Evolutionary conservation across 2,888 invertebrate species (phyloP), one percentile per base, ranked within the genome.

Genomic region (Melanargia galathea): DNA sequence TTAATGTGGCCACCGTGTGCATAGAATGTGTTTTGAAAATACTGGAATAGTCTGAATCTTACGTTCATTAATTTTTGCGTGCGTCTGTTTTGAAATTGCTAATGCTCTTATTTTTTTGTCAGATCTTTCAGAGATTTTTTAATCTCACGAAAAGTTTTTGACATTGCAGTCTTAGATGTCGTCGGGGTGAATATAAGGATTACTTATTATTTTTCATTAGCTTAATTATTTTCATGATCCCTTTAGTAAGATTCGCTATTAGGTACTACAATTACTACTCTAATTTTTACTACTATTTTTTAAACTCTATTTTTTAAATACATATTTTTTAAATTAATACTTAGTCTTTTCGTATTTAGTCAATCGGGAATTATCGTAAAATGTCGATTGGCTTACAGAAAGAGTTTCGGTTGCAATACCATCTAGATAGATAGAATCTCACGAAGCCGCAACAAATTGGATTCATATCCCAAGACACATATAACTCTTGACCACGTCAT

Each of bases 1-100:
- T 84, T 83, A 85, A 85, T 82, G 80, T 80, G 82, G 80, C 81
- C 81, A 81, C 77, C 73, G 77, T 77, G 80, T 77, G 77, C 78
- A 58, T 33, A 26, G 51, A 52, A 52, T 20, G 52, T 33, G 51
- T 5, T 24, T 33, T 11, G 35, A 35, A 5, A 35, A 20, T 35
- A 13, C 20, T 52, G 13, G 52, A 52, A 35, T 7, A 52, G 52
- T 11, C 52, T n/a, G n/a, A n/a, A 52, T 35, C 33, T 52, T 13
- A 11, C 22, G 11, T 46, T 22, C 18, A 18, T 43, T 43, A 2
- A 43, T 13, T 46, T 46, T 46, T 46, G 8, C 22, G 22, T 45
- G 22, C 3, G 40, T 43, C 40, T 43, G 11, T 46, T 20, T 18
- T 2, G 8, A 43, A 18, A 18, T 43, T 5, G 43, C 8, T 46